Evolutionary conservation across 2,888 invertebrate species (phyloP).

Genomic region (Melanostoma mellinum): DNA sequence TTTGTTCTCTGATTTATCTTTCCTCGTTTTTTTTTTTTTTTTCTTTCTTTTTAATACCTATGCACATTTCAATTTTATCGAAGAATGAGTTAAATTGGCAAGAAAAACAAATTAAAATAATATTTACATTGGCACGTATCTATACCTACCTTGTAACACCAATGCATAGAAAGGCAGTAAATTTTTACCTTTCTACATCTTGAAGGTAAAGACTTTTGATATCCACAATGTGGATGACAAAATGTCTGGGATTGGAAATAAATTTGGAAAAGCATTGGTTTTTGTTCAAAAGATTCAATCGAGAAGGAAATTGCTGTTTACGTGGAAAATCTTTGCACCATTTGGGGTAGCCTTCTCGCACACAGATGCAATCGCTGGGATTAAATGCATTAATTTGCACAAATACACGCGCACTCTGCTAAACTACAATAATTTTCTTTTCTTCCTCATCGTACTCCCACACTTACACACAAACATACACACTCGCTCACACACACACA

Average conservation of each 20-base stretch:
- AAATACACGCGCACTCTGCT: conserved; percentile 60
- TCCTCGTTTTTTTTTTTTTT: not conserved
- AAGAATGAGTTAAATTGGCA: conserved; percentile 19
- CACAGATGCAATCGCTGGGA: conserved; percentile 40
- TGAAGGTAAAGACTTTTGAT: too few relatives aligned
- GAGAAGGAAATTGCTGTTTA: not conserved
- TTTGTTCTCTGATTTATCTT: too few relatives aligned
- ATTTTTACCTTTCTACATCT: too few relatives aligned
- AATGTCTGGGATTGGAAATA: conserved; percentile 48
- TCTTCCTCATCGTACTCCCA: conserved; percentile 39
- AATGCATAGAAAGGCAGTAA: too few relatives aligned
- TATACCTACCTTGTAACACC: too few relatives aligned
- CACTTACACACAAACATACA: conserved; percentile 39
- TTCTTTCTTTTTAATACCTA: conserved; percentile 42
- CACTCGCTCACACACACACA: conserved; percentile 2
- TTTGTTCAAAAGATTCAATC: not conserved
- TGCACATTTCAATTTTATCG: conserved; percentile 61
- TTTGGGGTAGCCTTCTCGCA: conserved; percentile 34
- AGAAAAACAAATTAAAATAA: conserved; percentile 1
- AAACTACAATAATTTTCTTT: conserved; percentile 60
- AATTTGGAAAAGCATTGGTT: conserved; percentile 15
- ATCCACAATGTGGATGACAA: conserved; percentile 2
- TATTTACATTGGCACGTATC: conserved; percentile 10
- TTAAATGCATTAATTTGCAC: conserved; percentile 70
- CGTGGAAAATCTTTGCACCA: conserved; percentile 48